Evolutionary conservation across 2,888 invertebrate species (phyloP), one percentile per base, ranked within the genome.

Genomic region (Cryptophagus acutangulus): DNA sequence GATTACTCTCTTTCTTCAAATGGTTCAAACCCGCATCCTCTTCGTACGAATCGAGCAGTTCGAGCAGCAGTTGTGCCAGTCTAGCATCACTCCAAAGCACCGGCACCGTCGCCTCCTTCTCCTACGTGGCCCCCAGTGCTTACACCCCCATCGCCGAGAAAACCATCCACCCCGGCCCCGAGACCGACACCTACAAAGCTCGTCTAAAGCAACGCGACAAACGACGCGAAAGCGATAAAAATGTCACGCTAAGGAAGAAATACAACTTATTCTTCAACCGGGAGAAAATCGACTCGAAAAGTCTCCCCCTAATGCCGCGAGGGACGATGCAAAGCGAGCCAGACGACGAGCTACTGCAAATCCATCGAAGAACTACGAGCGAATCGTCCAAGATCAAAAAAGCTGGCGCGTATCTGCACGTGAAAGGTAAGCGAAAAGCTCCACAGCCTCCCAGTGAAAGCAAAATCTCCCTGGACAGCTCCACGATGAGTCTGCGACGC

Each of bases 391-490:
- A 75, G 49, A 75, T 75, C 44, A 74, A 76, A 33, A 75, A 75
- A 49, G 73, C 78, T 6, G 76, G 77, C 2, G 69, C 72, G 2
- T 73, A 72, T 52, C 64, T 72, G 15, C 82, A 86, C 70, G 85
- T 86, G 1, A 84, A 83, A 50, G 86, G 86, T 15, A 87, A 87
- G 63, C 69, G 86, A 35, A 78, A 77, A 58, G 86, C 86, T 0
- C 86, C 86, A 0, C 76, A 74, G 48, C 86, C 86, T 3, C 86
- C 84, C 1, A 61, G 57, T n/a, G 49, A 49, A 8, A 16, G 2
- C 48, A 55, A 20, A 45, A 35, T 26, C 38, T 41, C 4, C 24
- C 34, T n/a, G 49, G 52, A 16, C 13, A 48, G 52, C 14, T 62
- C 61, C 16, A 66, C 65, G 2, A 44, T 61, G 26, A 67, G 64